These are phyloP conservation scores for Cydia fagiglandana DNA, from an alignment of 1,140 invertebrate genomes.

Conservation along the genomic window DNA sequence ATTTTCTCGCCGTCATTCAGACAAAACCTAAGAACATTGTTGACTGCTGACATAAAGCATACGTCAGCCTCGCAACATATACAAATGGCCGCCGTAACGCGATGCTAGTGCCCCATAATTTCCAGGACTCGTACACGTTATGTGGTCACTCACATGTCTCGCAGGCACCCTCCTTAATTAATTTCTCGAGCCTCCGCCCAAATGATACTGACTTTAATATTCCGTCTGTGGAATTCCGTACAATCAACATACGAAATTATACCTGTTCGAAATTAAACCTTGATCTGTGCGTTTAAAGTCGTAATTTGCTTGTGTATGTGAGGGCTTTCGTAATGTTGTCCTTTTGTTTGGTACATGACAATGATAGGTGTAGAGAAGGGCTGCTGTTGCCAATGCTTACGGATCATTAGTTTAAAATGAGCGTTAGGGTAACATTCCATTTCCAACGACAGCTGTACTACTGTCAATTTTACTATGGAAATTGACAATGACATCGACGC, in stretches of 20 bases:
- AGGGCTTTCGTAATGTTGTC: slow-evolving; percentile 8
- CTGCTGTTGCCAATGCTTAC: not conserved
- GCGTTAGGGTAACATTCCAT: no score
- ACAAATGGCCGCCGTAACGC: not conserved
- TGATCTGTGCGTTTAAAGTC: not conserved
- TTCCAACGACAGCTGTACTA: no score
- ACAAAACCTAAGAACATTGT: not conserved
- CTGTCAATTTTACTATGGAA: no score
- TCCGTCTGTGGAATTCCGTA: slow-evolving; percentile 25
- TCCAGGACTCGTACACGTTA: not conserved
- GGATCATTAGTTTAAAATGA: not conserved
- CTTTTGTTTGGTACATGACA: slow-evolving; percentile 18
- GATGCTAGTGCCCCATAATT: not conserved
- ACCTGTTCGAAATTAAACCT: not conserved
- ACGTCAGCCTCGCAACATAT: not conserved
- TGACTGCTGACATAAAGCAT: slow-evolving; percentile 1
- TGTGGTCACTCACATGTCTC: slow-evolving; percentile 3
- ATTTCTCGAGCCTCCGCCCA: slow-evolving; percentile 13
- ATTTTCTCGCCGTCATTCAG: not conserved
- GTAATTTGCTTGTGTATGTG: not conserved
- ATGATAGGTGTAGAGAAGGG: not conserved
- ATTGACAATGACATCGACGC: no score
- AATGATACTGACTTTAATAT: slow-evolving; percentile 30
- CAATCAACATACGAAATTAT: not conserved
- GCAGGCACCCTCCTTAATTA: not conserved